Conservation (phyloP, 2,888 invertebrate species). For the Schizotus pectinicornis region DNA sequence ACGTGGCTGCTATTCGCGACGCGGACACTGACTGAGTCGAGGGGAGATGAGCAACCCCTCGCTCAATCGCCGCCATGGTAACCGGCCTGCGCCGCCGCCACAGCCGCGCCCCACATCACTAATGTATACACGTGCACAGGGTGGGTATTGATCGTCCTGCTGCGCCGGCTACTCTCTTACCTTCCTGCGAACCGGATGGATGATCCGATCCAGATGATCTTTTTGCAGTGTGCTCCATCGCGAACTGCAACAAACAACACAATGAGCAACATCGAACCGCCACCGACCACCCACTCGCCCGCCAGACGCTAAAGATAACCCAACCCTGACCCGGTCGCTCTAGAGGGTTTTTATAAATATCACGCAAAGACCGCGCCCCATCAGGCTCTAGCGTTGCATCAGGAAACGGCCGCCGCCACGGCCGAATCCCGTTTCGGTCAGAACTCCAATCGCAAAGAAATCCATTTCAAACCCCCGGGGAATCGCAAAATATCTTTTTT, state of each 20-base stretch:
- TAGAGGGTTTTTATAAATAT: too few species aligned
- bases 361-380: too few species aligned
- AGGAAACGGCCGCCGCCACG: too few species aligned
- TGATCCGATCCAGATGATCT: conserved; percentile 38
- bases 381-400: too few species aligned
- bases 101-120: conserved; percentile 59
- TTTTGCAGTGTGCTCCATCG: conserved; percentile 32
- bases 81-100: conserved; percentile 58
- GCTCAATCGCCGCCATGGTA: conserved; percentile 57
- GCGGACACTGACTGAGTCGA: conserved; percentile 63
- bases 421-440: too few species aligned
- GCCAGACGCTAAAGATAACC: not conserved
- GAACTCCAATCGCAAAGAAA: too few species aligned
- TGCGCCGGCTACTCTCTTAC: conserved; percentile 33
- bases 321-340: too few species aligned
- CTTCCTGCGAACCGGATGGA: conserved; percentile 40
- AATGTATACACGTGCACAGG: conserved; percentile 56
- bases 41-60: conserved; percentile 53
- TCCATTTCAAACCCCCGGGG: too few species aligned
- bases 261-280: conserved; percentile 35
- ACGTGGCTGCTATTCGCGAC: conserved; percentile 55
- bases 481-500: too few species aligned
- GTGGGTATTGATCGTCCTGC: conserved; percentile 47
- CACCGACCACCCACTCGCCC: conserved; percentile 33
- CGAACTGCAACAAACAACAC: conserved; percentile 33